Evolutionary conservation across 2,113 vertebrate genomes (phyloP).

Genomic region (Elaphurus davidianus): DNA sequence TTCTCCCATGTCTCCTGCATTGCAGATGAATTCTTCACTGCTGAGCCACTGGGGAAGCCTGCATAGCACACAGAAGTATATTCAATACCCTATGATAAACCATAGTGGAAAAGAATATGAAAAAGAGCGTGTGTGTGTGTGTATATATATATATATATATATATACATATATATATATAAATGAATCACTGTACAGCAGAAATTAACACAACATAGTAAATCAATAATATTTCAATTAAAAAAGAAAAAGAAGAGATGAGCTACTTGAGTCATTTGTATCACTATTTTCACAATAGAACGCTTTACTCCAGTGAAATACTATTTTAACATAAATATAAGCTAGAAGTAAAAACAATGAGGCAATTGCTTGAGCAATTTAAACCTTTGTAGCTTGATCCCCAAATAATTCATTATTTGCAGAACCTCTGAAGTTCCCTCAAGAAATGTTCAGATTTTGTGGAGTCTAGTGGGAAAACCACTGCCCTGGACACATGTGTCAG

Average conservation of each 20-base stretch:
- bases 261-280: background rate
- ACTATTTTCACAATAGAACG: background rate
- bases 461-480: background rate
- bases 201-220: background rate
- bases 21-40: background rate
- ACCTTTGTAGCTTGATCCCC: background rate
- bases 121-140: background rate
- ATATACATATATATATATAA: background rate
- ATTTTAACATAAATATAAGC: background rate
- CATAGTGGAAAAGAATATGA: background rate
- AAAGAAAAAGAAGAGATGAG: background rate
- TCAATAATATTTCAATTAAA: background rate
- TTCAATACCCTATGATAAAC: background rate
- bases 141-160: too few relatives aligned
- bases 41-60: background rate
- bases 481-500: fast-evolving
- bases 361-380: background rate
- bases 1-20: background rate
- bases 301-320: background rate
- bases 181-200: background rate
- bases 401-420: background rate
- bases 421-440: background rate
- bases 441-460: background rate
- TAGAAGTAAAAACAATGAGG: background rate
- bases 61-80: background rate